Evolutionary conservation across 2,113 vertebrate species (phyloP), one percentile per base, ranked within the genome.

Genomic region (Noturus placidus): DNA sequence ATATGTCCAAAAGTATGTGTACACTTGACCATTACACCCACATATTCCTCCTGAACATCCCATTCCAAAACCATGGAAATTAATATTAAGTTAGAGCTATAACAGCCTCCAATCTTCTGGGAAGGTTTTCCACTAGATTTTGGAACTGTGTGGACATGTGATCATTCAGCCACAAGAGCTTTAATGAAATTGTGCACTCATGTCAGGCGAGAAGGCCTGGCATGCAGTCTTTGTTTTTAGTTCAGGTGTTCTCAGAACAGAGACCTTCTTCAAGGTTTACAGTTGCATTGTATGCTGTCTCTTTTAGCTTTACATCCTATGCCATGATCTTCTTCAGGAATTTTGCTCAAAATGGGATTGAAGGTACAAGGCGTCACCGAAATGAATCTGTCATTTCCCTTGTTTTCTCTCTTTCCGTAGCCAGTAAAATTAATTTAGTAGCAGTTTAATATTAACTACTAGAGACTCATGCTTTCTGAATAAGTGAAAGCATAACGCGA

Each of bases 401-500:
- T 86, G 35, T 7, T 22, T 57, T 38, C 9, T 20, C 56, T 25
- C 22, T 81, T n/a, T 10, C 38, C 17, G 46, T 42, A 46, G 52
- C 38, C 70, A 42, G 52, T 82, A 82, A 56, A 80, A 79, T 54
- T 52, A 72, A 72, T 82, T 87, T 20, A 59, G 14, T 65, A 82
- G 35, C 86, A 72, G 33, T 54, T 19, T 72, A 30, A 56, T 82
- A 87, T 87, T 50, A 81, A 27, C 33, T 33, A 65, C 77, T 70
- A 25, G 33, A 70, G 77, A 80, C 7, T 14, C 33, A n/a, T 69
- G 82, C 22, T 70, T 67, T 70, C 70, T 88, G 89, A 86, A 88
- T 88, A 72, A 88, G 88, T 90, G 56, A 84, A 88, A 86, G 56
- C 52, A 80, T 90, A 82, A 87, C 87, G 65, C 54, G 57, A 54